phyloP scores from a whole-genome alignment of 2,113 vertebrate species.

The Lagopus muta region DNA sequence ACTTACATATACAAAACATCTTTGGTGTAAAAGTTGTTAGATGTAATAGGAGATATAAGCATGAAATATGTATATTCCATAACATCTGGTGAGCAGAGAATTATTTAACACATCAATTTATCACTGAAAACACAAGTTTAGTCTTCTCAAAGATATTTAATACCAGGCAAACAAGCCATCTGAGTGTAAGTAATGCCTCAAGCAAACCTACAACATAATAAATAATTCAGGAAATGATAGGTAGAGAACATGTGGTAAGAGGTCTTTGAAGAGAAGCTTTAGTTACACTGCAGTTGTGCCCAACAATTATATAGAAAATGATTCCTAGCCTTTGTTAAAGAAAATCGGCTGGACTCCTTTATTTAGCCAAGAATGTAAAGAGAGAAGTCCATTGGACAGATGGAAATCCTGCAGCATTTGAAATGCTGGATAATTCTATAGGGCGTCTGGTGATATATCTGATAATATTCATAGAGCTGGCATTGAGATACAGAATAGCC shows the following conservation, averaged over 20 bases:
- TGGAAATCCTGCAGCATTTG: conserved; percentile 74
- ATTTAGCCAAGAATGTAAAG: conserved; percentile 75
- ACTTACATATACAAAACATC: not conserved
- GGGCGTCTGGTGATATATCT: conserved; percentile 69
- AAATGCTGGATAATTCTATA: conserved; percentile 64
- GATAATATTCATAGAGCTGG: conserved; percentile 61
- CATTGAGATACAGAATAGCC: conserved; percentile 28
- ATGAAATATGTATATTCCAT: not conserved
- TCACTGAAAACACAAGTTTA: not conserved
- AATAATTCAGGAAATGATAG: conserved; percentile 62
- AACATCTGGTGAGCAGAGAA: not conserved
- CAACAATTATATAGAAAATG: conserved; percentile 71
- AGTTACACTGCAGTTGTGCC: conserved; percentile 68
- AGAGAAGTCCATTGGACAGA: conserved; percentile 76
- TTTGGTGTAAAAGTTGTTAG: not conserved
- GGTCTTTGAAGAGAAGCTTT: conserved; percentile 66
- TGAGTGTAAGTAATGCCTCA: conserved; percentile 63
- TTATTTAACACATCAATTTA: not conserved
- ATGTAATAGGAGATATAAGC: not conserved
- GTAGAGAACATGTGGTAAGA: conserved; percentile 66
- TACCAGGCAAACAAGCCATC: conserved; percentile 59
- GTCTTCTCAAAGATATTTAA: not conserved
- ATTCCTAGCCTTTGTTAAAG: conserved; percentile 74
- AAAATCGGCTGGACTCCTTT: conserved; percentile 64
- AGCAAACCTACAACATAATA: conserved; percentile 58